Evolutionary conservation across 2,113 vertebrate species (phyloP), one percentile per base, ranked within the genome.

Genomic region (Apistogramma diplotaenia): DNA sequence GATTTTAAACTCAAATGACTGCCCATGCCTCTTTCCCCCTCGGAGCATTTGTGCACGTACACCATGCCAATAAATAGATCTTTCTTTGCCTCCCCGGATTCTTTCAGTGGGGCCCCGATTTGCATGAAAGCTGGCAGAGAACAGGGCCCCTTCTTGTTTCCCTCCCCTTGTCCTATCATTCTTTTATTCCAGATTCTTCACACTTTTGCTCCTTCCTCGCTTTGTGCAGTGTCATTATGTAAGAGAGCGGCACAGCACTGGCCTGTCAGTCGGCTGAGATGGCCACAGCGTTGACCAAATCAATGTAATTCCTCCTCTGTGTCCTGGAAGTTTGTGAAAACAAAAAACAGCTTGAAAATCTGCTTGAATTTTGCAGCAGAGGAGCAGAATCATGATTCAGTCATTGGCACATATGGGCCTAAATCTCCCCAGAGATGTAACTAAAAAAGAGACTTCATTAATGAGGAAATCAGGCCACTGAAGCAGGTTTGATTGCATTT

Each of bases 51-150:
- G 60, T 73, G 29, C 15, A 27, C 62, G 46, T 27, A 19, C 43
- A 0, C 31, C 27, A 46, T 18, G 1, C 31, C 61, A 59, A 74
- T 60, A 65, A 83, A 84, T 8, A 5, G 3, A 46, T 74, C 65
- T 31, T 51, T 51, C 25, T 70, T 70, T 70, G 25, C 43, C 49
- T 70, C 65, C 54, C 59, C 23, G 35, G 76, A 73, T 74, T 85
- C 81, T 77, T 83, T 85, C 78, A 79, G 23, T 29, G 60, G 15
- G 54, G 58, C 76, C 56, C 12, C 21, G 4, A 84, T 90, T 91
- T 89, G 88, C 79, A 89, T 91, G 79, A 91, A 72, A 89, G 91
- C 75, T 78, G 53, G 71, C 62, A 6, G 53, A 82, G 57, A 82
- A 46, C 1, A 58, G 82, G 71, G 76, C 87, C 86, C 85, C 13